Base-by-base conservation (phyloP, 2,888 invertebrate species). In the Cryptocheilus praepositus region DNA sequence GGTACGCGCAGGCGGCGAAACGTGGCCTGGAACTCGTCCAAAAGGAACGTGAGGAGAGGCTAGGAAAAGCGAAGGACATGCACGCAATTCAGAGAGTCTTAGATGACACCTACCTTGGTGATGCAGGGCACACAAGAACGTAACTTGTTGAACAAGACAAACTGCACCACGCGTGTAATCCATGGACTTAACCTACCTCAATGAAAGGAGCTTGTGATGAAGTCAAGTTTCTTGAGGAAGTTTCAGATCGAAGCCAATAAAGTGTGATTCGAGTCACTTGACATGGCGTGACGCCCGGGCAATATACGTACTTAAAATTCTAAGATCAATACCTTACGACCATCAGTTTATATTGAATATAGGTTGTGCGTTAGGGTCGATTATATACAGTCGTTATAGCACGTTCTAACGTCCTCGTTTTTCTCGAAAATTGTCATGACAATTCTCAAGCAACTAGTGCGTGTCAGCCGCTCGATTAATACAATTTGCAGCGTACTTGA, bases 1-100 rank as follows among this genome's bases (percentile, higher is more conserved):
- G 93, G 70, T 93, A 93, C 84, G 92, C 93, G 72, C 92, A 92
- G 80, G 93, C 93, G 0, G 93, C 93, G 2, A 92, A 91, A 86
- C 91, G 91, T 43, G 93, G 93, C 11, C 86, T 93, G 18, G 91
- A 92, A 79, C 89, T 92, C 8, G 89, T 93, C 55, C 89, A 91
- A 76, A 89, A 91, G 73, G 92, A 92, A 73, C 88, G 91, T 28
- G 91, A 92, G 56, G 90, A 89, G 60, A 86, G 91, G 28, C 56
- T 67, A 0, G 66, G 64, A 22, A 69, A 68, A 55, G 49, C 62
- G 5, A 74, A 68, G 8, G 72, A 79, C 0, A 46, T 62, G 21
- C 55, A 66, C 3, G 67, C 70, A 1, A 71, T 81, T 3, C 69
- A 80, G 25, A 81, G 80, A 67, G 76, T 83, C 16, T 68, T 83